Percentiles rank a stretch among this genome's conserved stretches.
These are phyloP conservation scores for Atrichornis clamosus DNA, from an alignment of 2,113 vertebrate genomes.

Conservation along the genomic window DNA sequence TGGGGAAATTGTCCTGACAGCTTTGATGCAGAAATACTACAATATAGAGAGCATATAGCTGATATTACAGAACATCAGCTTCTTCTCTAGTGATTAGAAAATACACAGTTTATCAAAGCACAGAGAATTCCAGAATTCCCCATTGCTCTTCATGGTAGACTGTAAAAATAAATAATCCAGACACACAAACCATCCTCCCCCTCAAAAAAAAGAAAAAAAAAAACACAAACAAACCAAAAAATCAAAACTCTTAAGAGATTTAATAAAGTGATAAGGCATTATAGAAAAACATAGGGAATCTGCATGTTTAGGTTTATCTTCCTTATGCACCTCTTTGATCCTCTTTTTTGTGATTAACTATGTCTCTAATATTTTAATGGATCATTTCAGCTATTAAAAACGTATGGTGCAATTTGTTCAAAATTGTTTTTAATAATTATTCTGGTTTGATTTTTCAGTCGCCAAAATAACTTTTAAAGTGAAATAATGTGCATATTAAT, in stretches of 20 bases:
- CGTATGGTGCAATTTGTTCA: neutral
- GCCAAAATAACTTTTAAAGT: neutral
- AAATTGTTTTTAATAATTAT: neutral
- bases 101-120: neutral
- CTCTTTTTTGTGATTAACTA: neutral
- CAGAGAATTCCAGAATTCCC: neutral
- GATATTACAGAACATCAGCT: neutral
- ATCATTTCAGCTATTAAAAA: neutral
- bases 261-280: neutral
- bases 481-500: neutral
- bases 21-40: neutral
- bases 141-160: neutral
- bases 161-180: neutral
- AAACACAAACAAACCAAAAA: neutral
- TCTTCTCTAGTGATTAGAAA: constrained; percentile 10
- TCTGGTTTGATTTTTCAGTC: neutral
- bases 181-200: neutral
- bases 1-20: neutral
- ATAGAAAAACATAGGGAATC: neutral
- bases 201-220: too few species aligned
- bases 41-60: constrained; percentile 2
- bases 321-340: neutral
- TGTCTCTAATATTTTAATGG: neutral
- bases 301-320: neutral
- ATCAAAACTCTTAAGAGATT: neutral